Base-by-base conservation (phyloP, 2,888 invertebrate genomes). In the Torymus texanus region DNA sequence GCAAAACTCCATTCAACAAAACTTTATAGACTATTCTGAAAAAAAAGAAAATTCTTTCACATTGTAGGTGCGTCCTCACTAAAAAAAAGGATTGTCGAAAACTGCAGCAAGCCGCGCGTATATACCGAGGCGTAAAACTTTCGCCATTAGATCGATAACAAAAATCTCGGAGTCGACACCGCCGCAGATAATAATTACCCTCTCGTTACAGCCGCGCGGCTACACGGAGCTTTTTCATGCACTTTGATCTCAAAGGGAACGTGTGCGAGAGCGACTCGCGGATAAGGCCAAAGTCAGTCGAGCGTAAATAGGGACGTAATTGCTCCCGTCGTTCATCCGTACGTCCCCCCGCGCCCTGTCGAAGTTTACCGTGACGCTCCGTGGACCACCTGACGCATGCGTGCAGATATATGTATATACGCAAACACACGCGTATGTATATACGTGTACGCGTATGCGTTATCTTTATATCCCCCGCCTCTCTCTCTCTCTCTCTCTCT, bases 291-390 rank as follows among this genome's bases (percentile, higher is more conserved):
- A 24, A 77, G 63, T 77, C 71, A 77, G 71, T 56, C 59, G 50
- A 66, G 71, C 65, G 71, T 77, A 77, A 77, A 77, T 71, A 77
- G 71, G 71, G 63, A 71, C 71, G 77, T 77, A 77, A 77, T 77
- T 77, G 77, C 65, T 59, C 71, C 24, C 63, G 56, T 24, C 76
- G 76, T 63, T 72, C 78, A 78, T 72, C 65, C 78, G 72, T 65
- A 68, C 71, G 62, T 68, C 65, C 62, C 13, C 50, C 8, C 53
- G 13, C 70, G 24, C 51, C 16, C 72, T 63, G 66, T 66, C 70
- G 70, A 76, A 76, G 63, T 76, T 76, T 55, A 62, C 16, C 51
- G 29, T 53, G 58, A 18, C 41, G 59, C 70, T 58, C 50, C 24
- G 18, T 41, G 41, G 41, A 41, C 41, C 41, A 41, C 41, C 41